Base-by-base conservation (phyloP, 1,140 invertebrate genomes). In the Atopsyche davidsoni region DNA sequence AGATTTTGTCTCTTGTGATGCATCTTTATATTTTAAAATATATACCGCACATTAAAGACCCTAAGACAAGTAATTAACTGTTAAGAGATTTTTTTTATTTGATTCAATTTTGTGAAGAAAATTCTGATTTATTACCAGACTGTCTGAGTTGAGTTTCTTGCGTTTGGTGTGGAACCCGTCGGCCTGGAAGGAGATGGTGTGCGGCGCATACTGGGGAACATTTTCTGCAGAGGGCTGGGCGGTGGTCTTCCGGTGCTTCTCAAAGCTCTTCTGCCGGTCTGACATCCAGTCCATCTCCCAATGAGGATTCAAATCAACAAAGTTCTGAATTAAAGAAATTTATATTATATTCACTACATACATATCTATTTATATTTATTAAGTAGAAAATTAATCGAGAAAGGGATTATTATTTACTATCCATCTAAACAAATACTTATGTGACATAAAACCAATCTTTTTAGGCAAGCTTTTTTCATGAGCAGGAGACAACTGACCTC, bases 261-360 rank as follows among this genome's bases (percentile, higher is more conserved):
- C 79, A 23, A 80, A 78, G 0, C 86, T 83, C 57, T 82, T 84
- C 59, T 89, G 85, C 2, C 88, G 74, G 63, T 89, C 86, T 1
- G 79, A 80, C 68, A 87, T 77, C 86, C 87, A 90, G 58, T 89
- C 85, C 0, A 79, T 82, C 65, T 92, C 88, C 82, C 86, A 90
- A 57, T 87, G 83, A 0, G 87, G 85, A 68, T 87, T 87, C 67
- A 87, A 81, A 35, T 85, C 81, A 4, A 86, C 78, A 58, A 86
- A 89, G 48, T 79, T 80, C 87, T 89, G 60, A 14, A 51, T 64
- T 61, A 47, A 19, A 59, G 53, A 55, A 53, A 43, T n/a, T n/a
- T n/a, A n/a, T n/a, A n/a, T n/a, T n/a, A n/a, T n/a, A n/a, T n/a
- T n/a, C n/a, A n/a, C n/a, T n/a, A n/a, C n/a, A n/a, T n/a, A n/a